Base-by-base conservation (phyloP, 2,113 vertebrate species). In the Rhizomys pruinosus region DNA sequence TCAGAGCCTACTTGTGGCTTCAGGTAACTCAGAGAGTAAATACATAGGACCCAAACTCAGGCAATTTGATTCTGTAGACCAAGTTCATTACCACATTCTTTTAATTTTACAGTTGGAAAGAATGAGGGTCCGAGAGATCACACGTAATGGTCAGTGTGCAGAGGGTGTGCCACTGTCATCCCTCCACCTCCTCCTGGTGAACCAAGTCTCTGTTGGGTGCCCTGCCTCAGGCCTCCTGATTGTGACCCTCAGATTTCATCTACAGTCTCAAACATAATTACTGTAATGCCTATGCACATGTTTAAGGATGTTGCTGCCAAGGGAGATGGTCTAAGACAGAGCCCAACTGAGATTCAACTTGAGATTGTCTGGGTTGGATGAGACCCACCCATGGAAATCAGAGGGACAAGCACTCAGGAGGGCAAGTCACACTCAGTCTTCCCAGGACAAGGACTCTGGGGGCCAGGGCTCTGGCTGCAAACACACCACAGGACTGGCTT, bases 401-500 rank as follows among this genome's bases (percentile, higher is more conserved):
- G 32, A 52, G 64, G 55, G 52, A 37, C 17, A 68, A 37, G 37
- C 39, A 79, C n/a, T 61, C 88, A 68, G 27, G 32, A 68, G 22
- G 29, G 6, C 22, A 20, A 7, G 20, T n/a, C 74, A n/a, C 3
- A 19, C 7, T 7, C 25, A 3, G 4, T 11, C 66, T 37, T 63
- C 17, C n/a, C 15, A 85, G 85, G 20, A 80, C 25, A 34, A 47
- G 88, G 32, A n/a, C n/a, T 1, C 20, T 32, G 19, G 25, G 55
- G 23, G 61, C 19, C 79, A 55, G 39, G 15, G 29, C 17, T 5
- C 32, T 22, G 29, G 27, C 64, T 73, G 20, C 1, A 42, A 34
- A 72, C 59, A 34, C 16, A 4, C 7, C 17, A 0, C 0, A 5
- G 11, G 10, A 25, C 16, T 44, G 85, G 19, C 12, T 0, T 59